A percentile compares a stretch with the other conserved stretches of the same genome.
These are phyloP conservation scores for Pogonognathellus flavescens DNA, from an alignment of 1,140 invertebrate genomes.

Conservation along the genomic window DNA sequence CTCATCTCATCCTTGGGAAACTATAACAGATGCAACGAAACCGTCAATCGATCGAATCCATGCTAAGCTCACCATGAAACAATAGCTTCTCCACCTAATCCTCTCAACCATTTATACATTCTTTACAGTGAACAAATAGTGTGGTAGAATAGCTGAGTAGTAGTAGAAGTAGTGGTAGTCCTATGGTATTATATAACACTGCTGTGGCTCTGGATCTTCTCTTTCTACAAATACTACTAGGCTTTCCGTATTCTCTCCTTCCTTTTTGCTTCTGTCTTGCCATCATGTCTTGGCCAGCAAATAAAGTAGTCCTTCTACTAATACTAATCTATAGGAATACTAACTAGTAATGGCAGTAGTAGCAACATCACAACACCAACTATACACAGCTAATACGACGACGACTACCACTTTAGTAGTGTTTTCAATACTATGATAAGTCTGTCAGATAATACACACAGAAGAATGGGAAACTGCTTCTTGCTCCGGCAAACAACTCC, in stretches of 20 bases:
- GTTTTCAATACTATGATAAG: too few species aligned
- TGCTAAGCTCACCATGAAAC: constrained; percentile 63
- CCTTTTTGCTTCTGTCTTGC: not conserved
- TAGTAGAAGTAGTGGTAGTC: not conserved
- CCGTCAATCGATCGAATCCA: constrained; percentile 65
- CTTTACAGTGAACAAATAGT: constrained; percentile 34
- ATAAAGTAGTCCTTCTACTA: not conserved
- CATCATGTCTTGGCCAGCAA: not conserved
- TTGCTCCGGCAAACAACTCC: not conserved
- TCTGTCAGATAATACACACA: not conserved
- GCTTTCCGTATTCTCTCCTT: not conserved
- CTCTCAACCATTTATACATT: constrained; percentile 61
- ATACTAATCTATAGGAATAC: too few species aligned
- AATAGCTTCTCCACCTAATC: constrained; percentile 60
- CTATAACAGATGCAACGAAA: constrained; percentile 62
- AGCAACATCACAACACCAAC: too few species aligned
- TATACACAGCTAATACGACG: too few species aligned
- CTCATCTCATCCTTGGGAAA: constrained; percentile 62
- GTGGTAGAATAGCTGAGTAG: not conserved
- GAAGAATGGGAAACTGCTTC: not conserved
- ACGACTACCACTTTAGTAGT: too few species aligned
- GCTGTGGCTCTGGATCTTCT: too few species aligned
- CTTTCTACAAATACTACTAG: too few species aligned
- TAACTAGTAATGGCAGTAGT: too few species aligned
- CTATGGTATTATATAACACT: too few species aligned